Evolutionary conservation across 2,113 vertebrate species (phyloP).

Genomic region (Numenius arquata): DNA sequence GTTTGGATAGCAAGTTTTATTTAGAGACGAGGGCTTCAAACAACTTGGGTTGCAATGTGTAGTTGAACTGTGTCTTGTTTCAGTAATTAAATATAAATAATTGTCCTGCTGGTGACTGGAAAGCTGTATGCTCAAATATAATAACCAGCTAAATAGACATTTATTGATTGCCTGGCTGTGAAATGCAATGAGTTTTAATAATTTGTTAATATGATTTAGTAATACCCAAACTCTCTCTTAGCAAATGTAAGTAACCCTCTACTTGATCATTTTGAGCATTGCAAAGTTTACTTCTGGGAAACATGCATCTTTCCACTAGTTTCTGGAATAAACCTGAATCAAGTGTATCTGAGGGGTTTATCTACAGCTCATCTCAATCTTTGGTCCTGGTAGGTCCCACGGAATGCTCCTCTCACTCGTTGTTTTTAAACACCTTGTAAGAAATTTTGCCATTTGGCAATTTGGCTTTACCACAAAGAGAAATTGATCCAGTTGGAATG

Average conservation of each 20-base stretch:
- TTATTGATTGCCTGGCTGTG: slow-evolving; percentile 2
- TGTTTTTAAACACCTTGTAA: not conserved
- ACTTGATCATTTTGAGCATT: not conserved
- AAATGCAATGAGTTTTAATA: not conserved
- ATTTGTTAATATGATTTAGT: not conserved
- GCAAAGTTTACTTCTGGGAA: not conserved
- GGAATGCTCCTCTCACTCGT: not conserved
- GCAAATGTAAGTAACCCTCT: not conserved
- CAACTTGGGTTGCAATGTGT: not conserved
- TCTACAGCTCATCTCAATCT: not conserved
- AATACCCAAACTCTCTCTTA: not conserved
- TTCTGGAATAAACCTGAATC: not conserved
- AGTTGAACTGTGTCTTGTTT: not conserved
- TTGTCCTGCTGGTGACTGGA: not conserved
- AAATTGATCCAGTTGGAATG: not conserved
- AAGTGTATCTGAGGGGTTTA: not conserved
- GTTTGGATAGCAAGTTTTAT: not conserved
- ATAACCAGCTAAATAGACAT: not conserved
- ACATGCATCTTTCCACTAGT: not conserved
- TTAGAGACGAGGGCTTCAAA: not conserved
- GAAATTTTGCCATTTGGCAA: not conserved
- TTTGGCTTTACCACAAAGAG: not conserved
- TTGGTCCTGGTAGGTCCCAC: not conserved
- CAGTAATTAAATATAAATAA: slow-evolving; percentile 31
- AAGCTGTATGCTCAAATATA: not conserved